These are phyloP conservation scores for Zaprionus lineosus DNA, from an alignment of 2,888 invertebrate genomes.

Conservation along the genomic window DNA sequence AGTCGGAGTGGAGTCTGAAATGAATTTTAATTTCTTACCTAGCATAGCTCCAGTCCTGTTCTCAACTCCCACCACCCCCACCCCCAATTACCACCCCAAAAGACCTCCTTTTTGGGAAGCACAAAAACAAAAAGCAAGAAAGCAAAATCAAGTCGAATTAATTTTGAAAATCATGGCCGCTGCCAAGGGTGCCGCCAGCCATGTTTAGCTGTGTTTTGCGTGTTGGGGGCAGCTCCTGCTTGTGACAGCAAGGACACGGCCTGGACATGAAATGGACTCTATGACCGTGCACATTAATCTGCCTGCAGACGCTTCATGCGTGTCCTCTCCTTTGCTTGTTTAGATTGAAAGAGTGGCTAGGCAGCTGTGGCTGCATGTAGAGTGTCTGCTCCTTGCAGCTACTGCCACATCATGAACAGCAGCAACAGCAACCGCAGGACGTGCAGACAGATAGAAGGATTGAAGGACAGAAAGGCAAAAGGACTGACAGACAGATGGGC, in stretches of 20 bases:
- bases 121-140: conserved; percentile 71
- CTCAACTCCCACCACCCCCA: neutral
- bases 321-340: conserved; percentile 54
- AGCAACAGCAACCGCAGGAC: conserved; percentile 33
- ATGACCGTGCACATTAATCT: conserved; percentile 66
- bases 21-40: conserved; percentile 80
- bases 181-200: conserved; percentile 54
- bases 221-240: conserved; percentile 42
- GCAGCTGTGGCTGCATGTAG: conserved; percentile 35
- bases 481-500: conserved; percentile 17
- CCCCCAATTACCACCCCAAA: too few species aligned
- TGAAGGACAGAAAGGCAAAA: conserved; percentile 9
- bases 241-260: conserved; percentile 65
- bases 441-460: too few species aligned
- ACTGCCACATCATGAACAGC: conserved; percentile 38
- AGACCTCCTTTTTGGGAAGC: conserved; percentile 7
- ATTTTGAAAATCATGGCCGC: conserved; percentile 80
- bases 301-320: conserved; percentile 76
- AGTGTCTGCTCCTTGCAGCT: conserved; percentile 38
- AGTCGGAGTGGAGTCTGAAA: conserved; percentile 66
- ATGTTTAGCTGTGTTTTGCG: conserved; percentile 22
- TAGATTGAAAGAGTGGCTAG: conserved; percentile 25
- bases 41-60: neutral
- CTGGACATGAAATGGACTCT: conserved; percentile 30
- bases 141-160: conserved; percentile 79